A percentile compares a stretch with the other conserved stretches of the same genome.
Conservation (phyloP, 1,140 invertebrate genomes). For the Portunus trituberculatus region DNA sequence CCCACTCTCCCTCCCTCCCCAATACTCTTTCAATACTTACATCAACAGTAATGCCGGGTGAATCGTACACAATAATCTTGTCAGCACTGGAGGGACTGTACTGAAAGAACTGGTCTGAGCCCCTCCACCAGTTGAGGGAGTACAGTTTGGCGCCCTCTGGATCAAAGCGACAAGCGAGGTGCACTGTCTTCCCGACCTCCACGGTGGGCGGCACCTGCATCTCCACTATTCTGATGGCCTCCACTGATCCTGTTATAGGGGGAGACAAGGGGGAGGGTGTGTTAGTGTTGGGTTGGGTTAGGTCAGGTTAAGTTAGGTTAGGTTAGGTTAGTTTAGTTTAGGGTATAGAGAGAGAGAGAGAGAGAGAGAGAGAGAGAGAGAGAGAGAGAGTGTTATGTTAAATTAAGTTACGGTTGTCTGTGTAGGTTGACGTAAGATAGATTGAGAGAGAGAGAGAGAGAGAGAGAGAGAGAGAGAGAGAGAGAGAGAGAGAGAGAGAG, state of each 20-base stretch:
- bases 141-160: slow-evolving; percentile 63
- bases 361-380: too few species aligned
- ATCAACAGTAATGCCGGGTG: slow-evolving; percentile 55
- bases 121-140: slow-evolving; percentile 73
- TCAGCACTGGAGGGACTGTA: slow-evolving; percentile 60
- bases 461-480: neutral
- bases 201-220: slow-evolving; percentile 51
- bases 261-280: neutral
- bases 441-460: neutral
- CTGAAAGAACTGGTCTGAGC: slow-evolving; percentile 71
- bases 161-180: slow-evolving; percentile 64
- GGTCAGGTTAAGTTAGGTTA: neutral
- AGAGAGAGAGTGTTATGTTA: neutral
- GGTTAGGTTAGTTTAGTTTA: neutral
- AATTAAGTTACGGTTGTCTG: too few species aligned
- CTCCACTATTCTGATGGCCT: slow-evolving; percentile 36
- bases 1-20: too few species aligned
- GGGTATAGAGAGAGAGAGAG: neutral
- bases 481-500: neutral
- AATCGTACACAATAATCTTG: slow-evolving; percentile 50
- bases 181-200: slow-evolving; percentile 54
- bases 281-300: neutral
- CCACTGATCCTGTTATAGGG: neutral
- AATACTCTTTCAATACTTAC: slow-evolving; percentile 34
- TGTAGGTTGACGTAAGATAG: too few species aligned